These are phyloP conservation scores for Chrysoperla carnea DNA, from an alignment of 1,140 invertebrate genomes.

Conservation along the genomic window DNA sequence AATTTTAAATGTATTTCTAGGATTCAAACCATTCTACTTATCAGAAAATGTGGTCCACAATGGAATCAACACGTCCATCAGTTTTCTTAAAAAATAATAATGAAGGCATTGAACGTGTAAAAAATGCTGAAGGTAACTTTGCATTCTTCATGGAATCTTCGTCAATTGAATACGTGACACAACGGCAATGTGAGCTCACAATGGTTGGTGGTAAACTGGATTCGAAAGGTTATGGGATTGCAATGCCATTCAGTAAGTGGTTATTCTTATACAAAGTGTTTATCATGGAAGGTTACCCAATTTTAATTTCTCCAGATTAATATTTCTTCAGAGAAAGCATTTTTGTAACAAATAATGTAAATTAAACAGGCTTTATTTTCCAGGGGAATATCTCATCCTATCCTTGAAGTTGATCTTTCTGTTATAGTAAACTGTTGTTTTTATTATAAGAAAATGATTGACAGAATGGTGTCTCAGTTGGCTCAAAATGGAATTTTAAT, in stretches of 20 bases:
- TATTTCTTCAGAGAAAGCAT: too few relatives aligned
- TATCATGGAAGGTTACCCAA: too few relatives aligned
- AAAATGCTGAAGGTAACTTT: conserved; percentile 44
- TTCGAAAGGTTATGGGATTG: conserved; percentile 70
- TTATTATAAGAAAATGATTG: too few relatives aligned
- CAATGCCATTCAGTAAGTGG: conserved; percentile 48
- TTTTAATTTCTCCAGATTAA: too few relatives aligned
- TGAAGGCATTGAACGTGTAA: conserved; percentile 70
- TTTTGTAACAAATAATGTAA: too few relatives aligned
- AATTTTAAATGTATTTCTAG: conserved; percentile 11
- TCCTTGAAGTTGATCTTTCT: too few relatives aligned
- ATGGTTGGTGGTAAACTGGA: conserved; percentile 60
- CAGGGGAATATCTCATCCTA: too few relatives aligned
- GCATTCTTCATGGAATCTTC: conserved; percentile 79
- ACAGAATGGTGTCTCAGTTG: too few relatives aligned
- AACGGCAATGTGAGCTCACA: conserved; percentile 55
- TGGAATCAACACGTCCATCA: conserved; percentile 59
- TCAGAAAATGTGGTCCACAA: conserved; percentile 49
- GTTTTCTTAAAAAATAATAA: conserved; percentile 66
- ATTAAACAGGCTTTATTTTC: too few relatives aligned
- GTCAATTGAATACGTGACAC: conserved; percentile 57
- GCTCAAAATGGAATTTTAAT: too few relatives aligned
- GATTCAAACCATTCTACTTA: conserved; percentile 53
- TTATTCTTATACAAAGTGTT: too few relatives aligned
- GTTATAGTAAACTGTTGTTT: too few relatives aligned